These are phyloP conservation scores for Catharus minimus DNA, from an alignment of 2,113 vertebrate species.

Conservation along the genomic window DNA sequence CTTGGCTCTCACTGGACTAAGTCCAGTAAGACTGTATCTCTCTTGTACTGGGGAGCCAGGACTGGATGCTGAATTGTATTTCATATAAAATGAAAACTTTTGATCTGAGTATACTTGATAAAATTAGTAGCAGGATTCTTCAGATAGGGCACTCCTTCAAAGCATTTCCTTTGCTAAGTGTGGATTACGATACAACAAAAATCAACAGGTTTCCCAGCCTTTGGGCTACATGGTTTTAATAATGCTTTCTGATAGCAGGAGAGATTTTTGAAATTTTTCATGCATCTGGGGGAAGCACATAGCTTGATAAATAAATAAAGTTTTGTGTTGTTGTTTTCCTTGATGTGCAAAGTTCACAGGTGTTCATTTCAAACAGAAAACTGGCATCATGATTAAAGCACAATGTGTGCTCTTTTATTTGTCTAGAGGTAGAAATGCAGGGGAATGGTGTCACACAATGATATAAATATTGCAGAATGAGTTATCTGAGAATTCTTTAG, in stretches of 20 bases:
- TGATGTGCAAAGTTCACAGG: neutral
- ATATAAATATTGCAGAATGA: neutral
- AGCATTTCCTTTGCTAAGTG: neutral
- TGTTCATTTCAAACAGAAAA: neutral
- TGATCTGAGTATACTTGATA: neutral
- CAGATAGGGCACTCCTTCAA: neutral
- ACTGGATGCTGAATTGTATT: neutral
- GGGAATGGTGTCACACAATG: neutral
- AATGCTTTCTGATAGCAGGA: neutral
- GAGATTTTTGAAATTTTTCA: neutral
- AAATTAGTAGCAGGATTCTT: neutral
- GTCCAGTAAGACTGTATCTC: neutral
- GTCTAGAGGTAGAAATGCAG: neutral
- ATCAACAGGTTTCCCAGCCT: neutral
- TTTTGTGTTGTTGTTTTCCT: neutral
- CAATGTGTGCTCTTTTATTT: neutral
- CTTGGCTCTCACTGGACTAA: neutral
- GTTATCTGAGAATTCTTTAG: neutral
- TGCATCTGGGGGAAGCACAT: neutral
- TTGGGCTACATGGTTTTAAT: neutral
- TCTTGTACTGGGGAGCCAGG: neutral
- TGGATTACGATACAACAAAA: neutral
- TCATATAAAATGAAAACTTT: constrained; percentile 8
- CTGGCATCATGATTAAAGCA: neutral
- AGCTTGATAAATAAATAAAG: neutral